These are phyloP conservation scores for Actinia equina DNA, from an alignment of 64 coral and sea anemone genomes.

Conservation along the genomic window DNA sequence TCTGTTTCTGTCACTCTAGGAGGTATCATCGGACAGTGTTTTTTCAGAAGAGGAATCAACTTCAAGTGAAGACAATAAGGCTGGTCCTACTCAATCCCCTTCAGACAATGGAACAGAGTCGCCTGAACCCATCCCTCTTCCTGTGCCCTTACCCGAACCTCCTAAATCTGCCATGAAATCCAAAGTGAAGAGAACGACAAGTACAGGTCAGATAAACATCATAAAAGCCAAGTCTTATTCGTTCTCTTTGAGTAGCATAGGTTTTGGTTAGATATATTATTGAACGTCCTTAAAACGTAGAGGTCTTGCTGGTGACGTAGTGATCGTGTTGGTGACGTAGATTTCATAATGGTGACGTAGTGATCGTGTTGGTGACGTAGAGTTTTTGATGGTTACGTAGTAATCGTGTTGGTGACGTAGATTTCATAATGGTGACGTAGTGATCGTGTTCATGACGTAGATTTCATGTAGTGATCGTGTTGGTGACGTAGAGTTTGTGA, in stretches of 20 bases:
- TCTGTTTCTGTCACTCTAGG: not conserved
- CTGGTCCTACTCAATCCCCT: not conserved
- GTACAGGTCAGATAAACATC: not conserved
- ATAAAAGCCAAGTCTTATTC: not conserved
- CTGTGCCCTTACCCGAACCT: constrained; percentile 5
- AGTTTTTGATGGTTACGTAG: too few species aligned
- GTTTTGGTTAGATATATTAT: not conserved
- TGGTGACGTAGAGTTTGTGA: too few species aligned
- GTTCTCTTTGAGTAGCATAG: not conserved
- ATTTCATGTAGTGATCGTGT: too few species aligned
- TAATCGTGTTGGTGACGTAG: too few species aligned
- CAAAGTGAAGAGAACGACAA: not conserved
- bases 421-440: too few species aligned
- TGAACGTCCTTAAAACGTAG: not conserved
- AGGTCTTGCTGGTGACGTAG: not conserved
- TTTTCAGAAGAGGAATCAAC: constrained; percentile 9
- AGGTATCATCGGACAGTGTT: not conserved
- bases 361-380: not conserved
- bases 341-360: not conserved
- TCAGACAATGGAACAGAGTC: not conserved
- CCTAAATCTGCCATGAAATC: constrained; percentile 44
- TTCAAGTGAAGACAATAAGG: not conserved
- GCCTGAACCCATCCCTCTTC: not conserved
- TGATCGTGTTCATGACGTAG: too few species aligned
- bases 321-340: not conserved